These are phyloP conservation scores for Salvelinus sp. DNA, from an alignment of 2,113 vertebrate genomes.

Conservation along the genomic window DNA sequence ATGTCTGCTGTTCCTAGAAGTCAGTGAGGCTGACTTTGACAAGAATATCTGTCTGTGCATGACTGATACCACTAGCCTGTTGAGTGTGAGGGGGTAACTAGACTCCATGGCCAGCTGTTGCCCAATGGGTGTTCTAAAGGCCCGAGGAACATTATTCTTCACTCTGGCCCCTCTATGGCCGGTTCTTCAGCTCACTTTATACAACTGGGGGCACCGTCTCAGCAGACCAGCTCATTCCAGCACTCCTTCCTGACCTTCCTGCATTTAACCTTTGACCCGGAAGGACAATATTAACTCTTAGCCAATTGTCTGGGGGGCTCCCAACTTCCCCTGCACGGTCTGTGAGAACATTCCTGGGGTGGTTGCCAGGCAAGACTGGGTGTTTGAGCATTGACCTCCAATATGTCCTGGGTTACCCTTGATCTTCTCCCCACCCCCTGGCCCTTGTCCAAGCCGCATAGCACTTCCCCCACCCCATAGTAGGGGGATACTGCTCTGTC, in stretches of 20 bases:
- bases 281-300: conserved; percentile 75
- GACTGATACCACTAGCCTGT: conserved; percentile 36
- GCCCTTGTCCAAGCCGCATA: background rate
- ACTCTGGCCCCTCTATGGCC: conserved; percentile 31
- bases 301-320: conserved; percentile 67
- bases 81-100: conserved; percentile 43
- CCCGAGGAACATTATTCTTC: conserved; percentile 43
- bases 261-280: conserved; percentile 70
- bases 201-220: background rate
- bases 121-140: conserved; percentile 45
- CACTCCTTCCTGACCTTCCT: conserved; percentile 63
- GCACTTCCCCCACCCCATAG: conserved; percentile 1
- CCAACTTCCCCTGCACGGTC: conserved; percentile 66
- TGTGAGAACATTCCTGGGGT: conserved; percentile 73
- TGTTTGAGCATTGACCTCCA: conserved; percentile 69
- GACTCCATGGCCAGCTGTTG: conserved; percentile 44
- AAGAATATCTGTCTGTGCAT: conserved; percentile 46
- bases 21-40: conserved; percentile 28
- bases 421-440: conserved; percentile 48
- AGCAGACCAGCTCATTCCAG: conserved; percentile 27
- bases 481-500: conserved; percentile 4
- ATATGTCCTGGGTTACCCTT: conserved; percentile 67
- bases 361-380: conserved; percentile 64
- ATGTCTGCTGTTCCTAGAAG: background rate
- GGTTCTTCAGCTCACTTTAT: conserved; percentile 18